These are phyloP conservation scores for Lamellibrachia luymesi DNA, from an alignment of 1,140 invertebrate genomes.

Conservation along the genomic window DNA sequence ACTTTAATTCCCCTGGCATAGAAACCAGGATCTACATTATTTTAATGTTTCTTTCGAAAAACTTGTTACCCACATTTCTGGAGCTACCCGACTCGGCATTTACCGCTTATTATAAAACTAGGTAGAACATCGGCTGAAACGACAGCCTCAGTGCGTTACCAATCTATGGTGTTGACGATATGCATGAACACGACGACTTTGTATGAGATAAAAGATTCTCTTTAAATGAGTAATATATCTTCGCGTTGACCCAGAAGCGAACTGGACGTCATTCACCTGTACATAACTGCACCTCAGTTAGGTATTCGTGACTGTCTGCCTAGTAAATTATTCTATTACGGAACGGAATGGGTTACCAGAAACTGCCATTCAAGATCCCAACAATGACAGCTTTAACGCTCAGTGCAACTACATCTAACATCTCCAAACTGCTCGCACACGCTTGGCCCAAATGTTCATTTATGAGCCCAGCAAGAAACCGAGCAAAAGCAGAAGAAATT, in stretches of 20 bases:
- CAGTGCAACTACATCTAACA: too few species aligned
- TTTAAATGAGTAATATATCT: not conserved
- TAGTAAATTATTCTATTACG: not conserved
- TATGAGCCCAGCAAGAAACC: too few species aligned
- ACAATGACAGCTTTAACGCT: too few species aligned
- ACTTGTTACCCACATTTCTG: not conserved
- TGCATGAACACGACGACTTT: not conserved
- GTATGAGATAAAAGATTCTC: not conserved
- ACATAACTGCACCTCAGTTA: not conserved
- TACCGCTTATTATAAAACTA: not conserved
- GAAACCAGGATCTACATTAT: not conserved
- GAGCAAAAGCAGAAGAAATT: too few species aligned
- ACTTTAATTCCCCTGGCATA: not conserved
- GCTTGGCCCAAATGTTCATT: too few species aligned
- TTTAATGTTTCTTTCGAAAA: not conserved
- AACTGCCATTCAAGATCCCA: too few species aligned
- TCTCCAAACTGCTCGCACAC: too few species aligned
- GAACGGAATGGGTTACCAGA: too few species aligned
- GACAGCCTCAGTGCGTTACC: not conserved
- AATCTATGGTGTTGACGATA: not conserved
- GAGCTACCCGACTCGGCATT: not conserved
- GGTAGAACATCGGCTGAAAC: not conserved
- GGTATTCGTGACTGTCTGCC: not conserved
- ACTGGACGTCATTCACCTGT: not conserved
- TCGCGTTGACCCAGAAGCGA: not conserved